Evolutionary conservation across 1,140 invertebrate species (phyloP), one percentile per base, ranked within the genome.

Genomic region (Papilio glaucus): DNA sequence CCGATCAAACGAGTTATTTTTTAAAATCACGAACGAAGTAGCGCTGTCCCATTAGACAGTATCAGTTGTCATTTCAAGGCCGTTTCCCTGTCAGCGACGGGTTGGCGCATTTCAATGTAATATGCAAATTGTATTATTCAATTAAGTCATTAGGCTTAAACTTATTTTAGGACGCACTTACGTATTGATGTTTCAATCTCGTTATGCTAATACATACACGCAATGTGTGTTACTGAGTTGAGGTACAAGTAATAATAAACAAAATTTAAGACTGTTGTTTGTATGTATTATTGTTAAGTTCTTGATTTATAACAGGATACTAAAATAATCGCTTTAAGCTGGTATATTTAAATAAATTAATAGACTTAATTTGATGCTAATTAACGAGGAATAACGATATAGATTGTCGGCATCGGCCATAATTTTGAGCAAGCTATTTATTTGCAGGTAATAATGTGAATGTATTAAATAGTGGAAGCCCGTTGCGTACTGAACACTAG

Each of bases 91-190:
- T 57, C 49, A 57, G 45, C 45, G 29, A 33, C 29, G 21, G 13
- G 49, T 57, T 57, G 49, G 49, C 49, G 18, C 49, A 57, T 57
- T 63, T 63, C 62, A 63, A 63, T 63, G 62, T 63, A 63, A 63
- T 63, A 63, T 63, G 62, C 62, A 39, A 63, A 63, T 63, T 37
- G 33, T 41, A 62, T 62, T 62, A 39, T 63, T 63, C 37, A 63
- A 63, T 63, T 63, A 63, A 63, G 37, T 41, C 62, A 63, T 63
- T 63, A 63, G 33, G 8, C 18, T 63, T 41, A 62, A 62, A 63
- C 62, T 63, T 63, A 63, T 63, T 63, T 63, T 63, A 63, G 62
- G 62, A 63, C 33, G 37, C 62, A 39, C 33, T 62, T 37, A 33
- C 33, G 62, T 63, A 63, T 63, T 39, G 62, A 63, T 39, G 33